Conservation (phyloP, 2,113 vertebrate species). For the Butorides virescens region DNA sequence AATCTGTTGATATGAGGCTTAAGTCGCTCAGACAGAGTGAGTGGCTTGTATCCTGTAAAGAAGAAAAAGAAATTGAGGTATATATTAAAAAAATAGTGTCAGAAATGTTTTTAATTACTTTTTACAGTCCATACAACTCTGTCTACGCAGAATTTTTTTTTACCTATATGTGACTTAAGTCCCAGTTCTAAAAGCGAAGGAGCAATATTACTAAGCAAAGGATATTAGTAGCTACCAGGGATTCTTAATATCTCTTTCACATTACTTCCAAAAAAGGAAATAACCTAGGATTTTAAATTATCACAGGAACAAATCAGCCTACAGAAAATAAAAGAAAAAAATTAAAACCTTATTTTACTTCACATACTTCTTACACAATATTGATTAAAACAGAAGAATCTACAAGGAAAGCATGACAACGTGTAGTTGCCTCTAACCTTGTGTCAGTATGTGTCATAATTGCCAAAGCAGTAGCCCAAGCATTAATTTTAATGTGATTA, state of each 20-base stretch:
- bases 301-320: neutral
- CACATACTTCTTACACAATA: neutral
- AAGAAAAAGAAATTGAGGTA: neutral
- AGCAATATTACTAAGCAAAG: neutral
- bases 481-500: neutral
- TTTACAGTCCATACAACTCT: neutral
- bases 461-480: neutral
- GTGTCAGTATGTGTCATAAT: neutral
- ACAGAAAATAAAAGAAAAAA: neutral
- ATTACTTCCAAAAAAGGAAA: neutral
- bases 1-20: slow-evolving; percentile 95
- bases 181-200: neutral
- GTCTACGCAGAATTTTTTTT: neutral
- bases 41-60: slow-evolving; percentile 91
- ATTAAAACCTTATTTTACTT: neutral
- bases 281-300: neutral
- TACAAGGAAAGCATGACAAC: neutral
- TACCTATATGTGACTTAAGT: neutral
- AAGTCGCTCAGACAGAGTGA: slow-evolving; percentile 96
- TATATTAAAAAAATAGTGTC: neutral
- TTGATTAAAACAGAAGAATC: neutral
- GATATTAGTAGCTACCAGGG: neutral
- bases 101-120: neutral
- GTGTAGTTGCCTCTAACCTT: neutral
- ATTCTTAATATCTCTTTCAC: neutral